Conservation (phyloP, 2,888 invertebrate genomes). For the Stenotaenia linearis region DNA sequence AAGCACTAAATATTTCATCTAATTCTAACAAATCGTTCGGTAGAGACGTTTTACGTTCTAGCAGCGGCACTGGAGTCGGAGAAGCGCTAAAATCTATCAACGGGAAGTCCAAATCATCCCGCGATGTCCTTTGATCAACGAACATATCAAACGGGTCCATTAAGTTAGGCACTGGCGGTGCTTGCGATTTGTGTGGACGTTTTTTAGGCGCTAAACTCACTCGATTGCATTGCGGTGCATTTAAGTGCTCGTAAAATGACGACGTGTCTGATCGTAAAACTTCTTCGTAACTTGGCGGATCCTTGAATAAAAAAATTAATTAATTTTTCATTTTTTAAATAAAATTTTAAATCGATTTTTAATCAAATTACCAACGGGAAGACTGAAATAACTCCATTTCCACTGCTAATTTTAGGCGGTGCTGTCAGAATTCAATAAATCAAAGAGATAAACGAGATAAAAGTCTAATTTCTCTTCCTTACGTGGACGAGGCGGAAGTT, state of each 20-base stretch:
- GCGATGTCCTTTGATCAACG: neutral
- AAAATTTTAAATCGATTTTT: neutral
- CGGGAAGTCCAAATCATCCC: neutral
- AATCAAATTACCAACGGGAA: neutral
- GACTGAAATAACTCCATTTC: neutral
- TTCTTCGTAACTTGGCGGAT: conserved; percentile 5
- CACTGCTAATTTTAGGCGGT: neutral
- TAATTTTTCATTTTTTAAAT: neutral
- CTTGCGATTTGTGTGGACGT: neutral
- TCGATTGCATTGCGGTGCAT: neutral
- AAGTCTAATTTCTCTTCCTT: neutral
- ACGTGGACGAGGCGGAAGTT: neutral
- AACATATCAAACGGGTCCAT: neutral
- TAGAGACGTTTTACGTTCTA: neutral
- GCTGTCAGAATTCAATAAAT: neutral
- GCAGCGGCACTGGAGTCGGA: neutral
- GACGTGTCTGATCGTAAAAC: neutral
- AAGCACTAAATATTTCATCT: neutral
- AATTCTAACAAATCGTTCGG: neutral
- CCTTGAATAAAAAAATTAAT: neutral
- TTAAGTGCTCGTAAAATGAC: neutral
- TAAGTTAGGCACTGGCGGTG: neutral
- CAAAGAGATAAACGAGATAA: neutral
- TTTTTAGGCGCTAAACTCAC: neutral
- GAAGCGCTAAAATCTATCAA: neutral